phyloP scores from a whole-genome alignment of 2,113 vertebrate genomes.

The Halcyon malimbica region DNA sequence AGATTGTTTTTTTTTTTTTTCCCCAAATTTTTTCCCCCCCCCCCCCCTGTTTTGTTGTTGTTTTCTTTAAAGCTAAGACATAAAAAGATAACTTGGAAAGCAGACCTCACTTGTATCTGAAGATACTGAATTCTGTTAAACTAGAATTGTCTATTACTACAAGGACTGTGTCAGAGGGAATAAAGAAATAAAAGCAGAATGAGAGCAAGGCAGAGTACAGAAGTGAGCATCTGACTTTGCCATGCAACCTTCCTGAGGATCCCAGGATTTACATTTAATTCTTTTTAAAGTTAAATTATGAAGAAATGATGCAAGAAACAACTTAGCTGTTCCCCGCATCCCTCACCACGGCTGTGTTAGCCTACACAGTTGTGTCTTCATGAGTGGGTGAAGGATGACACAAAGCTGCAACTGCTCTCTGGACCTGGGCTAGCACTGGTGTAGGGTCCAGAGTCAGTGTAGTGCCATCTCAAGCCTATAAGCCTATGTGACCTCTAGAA shows the following conservation, averaged over 20 bases:
- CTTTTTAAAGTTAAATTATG: neutral
- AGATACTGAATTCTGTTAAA: neutral
- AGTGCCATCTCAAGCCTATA: neutral
- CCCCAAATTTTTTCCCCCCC: too few species aligned
- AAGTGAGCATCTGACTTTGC: neutral
- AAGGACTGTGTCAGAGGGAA: neutral
- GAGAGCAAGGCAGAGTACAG: neutral
- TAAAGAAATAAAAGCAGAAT: neutral
- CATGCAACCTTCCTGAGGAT: neutral
- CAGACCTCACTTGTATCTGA: neutral
- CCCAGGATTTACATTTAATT: neutral
- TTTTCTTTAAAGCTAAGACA: neutral
- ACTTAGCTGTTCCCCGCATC: accelerated
- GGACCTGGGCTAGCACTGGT: neutral
- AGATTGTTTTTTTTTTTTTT: too few species aligned
- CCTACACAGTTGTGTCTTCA: neutral
- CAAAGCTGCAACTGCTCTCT: neutral
- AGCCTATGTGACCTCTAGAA: neutral
- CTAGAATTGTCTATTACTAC: neutral
- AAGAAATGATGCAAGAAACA: neutral
- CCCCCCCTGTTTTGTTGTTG: neutral
- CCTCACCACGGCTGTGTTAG: neutral
- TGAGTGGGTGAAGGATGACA: neutral
- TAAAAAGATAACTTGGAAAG: neutral
- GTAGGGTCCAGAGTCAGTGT: neutral